Evolutionary conservation across 2,797 vertebrate genomes (phyloP).

Genomic region (Phoebastria nigripes): DNA sequence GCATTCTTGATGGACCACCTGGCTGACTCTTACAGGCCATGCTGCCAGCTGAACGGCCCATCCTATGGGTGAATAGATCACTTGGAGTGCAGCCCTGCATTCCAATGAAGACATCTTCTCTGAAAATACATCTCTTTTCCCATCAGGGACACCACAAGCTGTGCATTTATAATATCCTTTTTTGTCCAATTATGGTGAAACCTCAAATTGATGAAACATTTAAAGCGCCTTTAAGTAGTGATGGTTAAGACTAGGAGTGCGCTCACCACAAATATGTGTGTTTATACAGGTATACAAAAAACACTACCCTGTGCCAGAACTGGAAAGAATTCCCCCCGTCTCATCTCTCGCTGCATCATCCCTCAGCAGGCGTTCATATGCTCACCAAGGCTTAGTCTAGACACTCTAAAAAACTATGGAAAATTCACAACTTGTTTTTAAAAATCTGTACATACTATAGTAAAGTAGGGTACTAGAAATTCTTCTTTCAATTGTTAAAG

Average conservation of each 20-base stretch:
- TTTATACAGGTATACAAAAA: background rate
- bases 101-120: background rate
- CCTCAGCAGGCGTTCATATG: background rate
- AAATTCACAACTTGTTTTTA: background rate
- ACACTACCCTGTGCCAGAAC: background rate
- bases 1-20: background rate
- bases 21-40: background rate
- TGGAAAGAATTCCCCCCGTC: background rate
- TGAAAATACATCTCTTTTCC: background rate
- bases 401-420: background rate
- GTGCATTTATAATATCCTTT: background rate
- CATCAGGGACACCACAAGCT: background rate
- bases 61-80: background rate
- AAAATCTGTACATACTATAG: background rate
- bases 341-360: background rate
- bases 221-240: background rate
- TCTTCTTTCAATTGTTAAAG: background rate
- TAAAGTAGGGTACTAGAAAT: background rate
- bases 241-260: background rate
- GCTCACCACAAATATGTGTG: background rate
- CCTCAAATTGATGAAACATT: background rate
- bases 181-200: background rate
- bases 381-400: background rate
- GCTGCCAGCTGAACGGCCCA: background rate
- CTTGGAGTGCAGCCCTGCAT: background rate